Conservation (phyloP, 2,888 invertebrate genomes). For the Corbicula japonica region DNA sequence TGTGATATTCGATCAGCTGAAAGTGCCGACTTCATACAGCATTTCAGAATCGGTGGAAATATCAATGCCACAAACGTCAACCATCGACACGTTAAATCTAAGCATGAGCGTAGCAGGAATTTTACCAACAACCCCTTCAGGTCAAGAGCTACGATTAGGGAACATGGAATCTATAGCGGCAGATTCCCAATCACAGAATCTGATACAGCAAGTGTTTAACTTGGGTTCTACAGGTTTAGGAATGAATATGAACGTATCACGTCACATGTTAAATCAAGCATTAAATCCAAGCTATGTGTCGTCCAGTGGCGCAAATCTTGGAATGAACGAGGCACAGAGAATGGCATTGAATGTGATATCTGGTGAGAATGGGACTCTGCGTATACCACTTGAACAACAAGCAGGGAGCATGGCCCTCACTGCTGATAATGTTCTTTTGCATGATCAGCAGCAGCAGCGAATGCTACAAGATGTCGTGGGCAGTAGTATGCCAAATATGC, state of each 20-base stretch:
- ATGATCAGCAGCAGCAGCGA: conserved; percentile 47
- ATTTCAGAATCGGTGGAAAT: no score
- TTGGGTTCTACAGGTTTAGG: conserved; percentile 12
- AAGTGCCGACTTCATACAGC: not conserved
- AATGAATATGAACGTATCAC: conserved; percentile 2
- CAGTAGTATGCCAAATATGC: conserved; percentile 40
- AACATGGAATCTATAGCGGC: conserved; percentile 11
- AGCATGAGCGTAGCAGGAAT: conserved; percentile 63
- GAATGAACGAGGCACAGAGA: conserved; percentile 40
- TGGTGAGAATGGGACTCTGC: conserved; percentile 24
- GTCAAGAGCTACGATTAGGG: conserved; percentile 27
- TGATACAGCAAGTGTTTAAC: conserved; percentile 22
- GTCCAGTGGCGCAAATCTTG: conserved; percentile 12
- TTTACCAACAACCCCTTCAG: conserved; percentile 33
- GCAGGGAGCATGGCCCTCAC: not conserved
- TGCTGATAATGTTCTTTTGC: conserved; percentile 5
- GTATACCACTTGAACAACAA: conserved; percentile 20
- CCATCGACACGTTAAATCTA: conserved; percentile 49
- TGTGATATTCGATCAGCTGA: conserved; percentile 9
- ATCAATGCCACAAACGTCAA: not conserved
- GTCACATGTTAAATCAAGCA: conserved; percentile 42
- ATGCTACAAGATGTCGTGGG: conserved; percentile 53
- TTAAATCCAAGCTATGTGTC: conserved; percentile 30
- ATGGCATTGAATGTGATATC: conserved; percentile 32
- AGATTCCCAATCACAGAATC: conserved; percentile 27